These are phyloP conservation scores for Ophthalmolycus amberensis DNA, from an alignment of 2,113 vertebrate species.

Conservation along the genomic window DNA sequence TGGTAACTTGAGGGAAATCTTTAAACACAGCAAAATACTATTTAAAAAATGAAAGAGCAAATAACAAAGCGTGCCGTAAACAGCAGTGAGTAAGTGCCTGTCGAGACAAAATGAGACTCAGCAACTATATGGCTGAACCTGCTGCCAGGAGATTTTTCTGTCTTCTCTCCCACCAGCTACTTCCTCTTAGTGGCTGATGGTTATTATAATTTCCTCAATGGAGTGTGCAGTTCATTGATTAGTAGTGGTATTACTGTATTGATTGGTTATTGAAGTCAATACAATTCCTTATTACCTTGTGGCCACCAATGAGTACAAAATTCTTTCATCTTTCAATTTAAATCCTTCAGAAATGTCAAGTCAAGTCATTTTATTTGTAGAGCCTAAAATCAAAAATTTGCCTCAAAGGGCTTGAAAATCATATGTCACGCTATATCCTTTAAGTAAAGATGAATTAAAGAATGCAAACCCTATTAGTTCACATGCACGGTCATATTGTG, in stretches of 20 bases:
- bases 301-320: background rate
- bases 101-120: constrained; percentile 46
- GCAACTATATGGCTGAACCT: constrained; percentile 26
- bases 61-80: constrained; percentile 42
- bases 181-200: constrained; percentile 7
- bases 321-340: background rate
- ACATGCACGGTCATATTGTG: background rate
- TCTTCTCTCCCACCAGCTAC: constrained; percentile 8
- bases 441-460: background rate
- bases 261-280: constrained; percentile 14
- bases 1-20: constrained; percentile 54
- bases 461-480: background rate
- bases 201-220: constrained; percentile 35
- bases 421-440: background rate
- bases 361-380: background rate
- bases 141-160: constrained; percentile 36
- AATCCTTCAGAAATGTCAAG: background rate
- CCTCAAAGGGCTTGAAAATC: background rate
- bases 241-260: constrained; percentile 10
- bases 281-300: background rate
- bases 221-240: constrained; percentile 32
- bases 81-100: constrained; percentile 50
- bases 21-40: constrained; percentile 39
- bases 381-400: constrained; percentile 1
- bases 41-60: constrained; percentile 39